Base-by-base conservation (phyloP, 1,140 invertebrate genomes). In the Orussus abietinus region DNA sequence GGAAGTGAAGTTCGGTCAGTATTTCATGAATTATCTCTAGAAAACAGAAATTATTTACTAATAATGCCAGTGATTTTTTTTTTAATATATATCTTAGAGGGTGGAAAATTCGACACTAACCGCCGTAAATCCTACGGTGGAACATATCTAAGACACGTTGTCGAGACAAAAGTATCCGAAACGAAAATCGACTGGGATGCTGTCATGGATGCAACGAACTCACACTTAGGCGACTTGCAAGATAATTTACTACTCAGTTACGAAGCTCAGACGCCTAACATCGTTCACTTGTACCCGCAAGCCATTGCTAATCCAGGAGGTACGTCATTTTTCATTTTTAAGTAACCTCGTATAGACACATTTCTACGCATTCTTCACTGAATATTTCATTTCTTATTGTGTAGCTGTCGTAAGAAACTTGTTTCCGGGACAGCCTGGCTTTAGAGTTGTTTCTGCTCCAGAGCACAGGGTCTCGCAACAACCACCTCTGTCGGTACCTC, bases 271-370 rank as follows among this genome's bases (percentile, higher is more conserved):
- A 74, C 74, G 53, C 78, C 79, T 0, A 58, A 69, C 7, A 56
- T 72, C 7, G 69, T 80, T 35, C 76, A 79, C 47, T 54, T 82
- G 5, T 82, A 83, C 62, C 80, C 80, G 9, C 77, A 78, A 51
- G 72, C 75, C 12, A 57, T 76, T 0, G 51, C 75, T 1, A 72
- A 74, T 64, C 69, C 77, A 13, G 74, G 72, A 45, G 75, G 77
- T 78, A 62, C 42, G 44, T 25, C n/a, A 25, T 9, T 26, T 15
- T 15, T 30, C 5, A 9, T 11, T 41, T 4, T 41, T 21, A 12
- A 14, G 18, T 25, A 14, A 38, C n/a, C 2, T 35, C n/a, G n/a
- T n/a, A n/a, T n/a, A n/a, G n/a, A n/a, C n/a, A n/a, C n/a, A n/a
- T n/a, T n/a, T n/a, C n/a, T n/a, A n/a, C n/a, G n/a, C n/a, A n/a